Conservation (phyloP, 2,113 vertebrate species). For the Glareola pratincola region DNA sequence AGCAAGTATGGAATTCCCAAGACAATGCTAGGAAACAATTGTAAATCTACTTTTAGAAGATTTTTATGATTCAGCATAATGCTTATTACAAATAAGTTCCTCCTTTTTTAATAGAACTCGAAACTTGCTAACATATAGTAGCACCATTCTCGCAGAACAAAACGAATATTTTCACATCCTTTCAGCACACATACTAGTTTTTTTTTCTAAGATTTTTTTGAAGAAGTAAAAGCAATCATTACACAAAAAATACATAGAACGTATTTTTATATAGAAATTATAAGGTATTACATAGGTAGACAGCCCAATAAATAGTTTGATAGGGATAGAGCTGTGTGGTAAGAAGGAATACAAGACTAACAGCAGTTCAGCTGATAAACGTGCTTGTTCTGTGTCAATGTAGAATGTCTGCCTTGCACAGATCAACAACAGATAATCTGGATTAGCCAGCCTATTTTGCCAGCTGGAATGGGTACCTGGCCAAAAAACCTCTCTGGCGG, state of each 20-base stretch:
- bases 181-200: background rate
- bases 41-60: background rate
- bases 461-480: background rate
- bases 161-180: background rate
- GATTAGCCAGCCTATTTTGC: background rate
- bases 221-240: background rate
- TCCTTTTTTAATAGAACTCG: background rate
- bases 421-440: background rate
- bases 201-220: background rate
- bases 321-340: background rate
- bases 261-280: background rate
- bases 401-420: background rate
- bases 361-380: background rate
- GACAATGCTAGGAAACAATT: background rate
- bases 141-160: background rate
- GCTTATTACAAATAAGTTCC: slow-evolving; percentile 21
- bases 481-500: background rate
- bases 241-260: background rate
- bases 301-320: background rate
- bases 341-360: background rate
- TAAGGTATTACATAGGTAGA: background rate
- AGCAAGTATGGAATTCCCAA: background rate
- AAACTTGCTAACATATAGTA: background rate
- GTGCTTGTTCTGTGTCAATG: background rate
- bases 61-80: slow-evolving; percentile 6